These are phyloP conservation scores for Sebastes iracundus DNA, from an alignment of 2,797 vertebrate species.

Conservation along the genomic window DNA sequence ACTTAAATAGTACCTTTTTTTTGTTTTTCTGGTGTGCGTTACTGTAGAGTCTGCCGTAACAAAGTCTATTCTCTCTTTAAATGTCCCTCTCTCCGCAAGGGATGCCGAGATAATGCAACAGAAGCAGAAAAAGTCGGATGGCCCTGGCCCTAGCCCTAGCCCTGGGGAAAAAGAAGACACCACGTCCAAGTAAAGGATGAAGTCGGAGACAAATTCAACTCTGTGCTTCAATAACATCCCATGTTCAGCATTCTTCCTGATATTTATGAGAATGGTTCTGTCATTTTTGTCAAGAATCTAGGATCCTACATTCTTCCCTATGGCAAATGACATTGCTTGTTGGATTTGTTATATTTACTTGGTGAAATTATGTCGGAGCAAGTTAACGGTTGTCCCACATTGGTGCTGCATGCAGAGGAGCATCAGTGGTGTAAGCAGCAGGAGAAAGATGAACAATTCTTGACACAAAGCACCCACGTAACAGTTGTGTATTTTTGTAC, in stretches of 20 bases:
- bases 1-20: background rate
- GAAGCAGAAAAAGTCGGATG: slow-evolving; percentile 91
- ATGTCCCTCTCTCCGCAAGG: slow-evolving; percentile 69
- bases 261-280: slow-evolving; percentile 69
- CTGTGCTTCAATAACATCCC: slow-evolving; percentile 49
- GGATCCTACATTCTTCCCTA: slow-evolving; percentile 66
- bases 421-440: slow-evolving; percentile 55
- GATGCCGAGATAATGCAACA: slow-evolving; percentile 97
- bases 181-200: slow-evolving; percentile 82
- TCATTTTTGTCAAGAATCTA: slow-evolving; percentile 68
- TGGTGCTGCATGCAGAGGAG: slow-evolving; percentile 65
- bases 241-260: slow-evolving; percentile 64
- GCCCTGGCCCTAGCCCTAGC: background rate
- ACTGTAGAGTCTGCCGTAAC: background rate
- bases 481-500: slow-evolving; percentile 83
- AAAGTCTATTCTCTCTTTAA: background rate
- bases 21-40: background rate
- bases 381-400: slow-evolving; percentile 46
- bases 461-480: slow-evolving; percentile 59
- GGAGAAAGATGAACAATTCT: slow-evolving; percentile 65
- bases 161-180: slow-evolving; percentile 49
- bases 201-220: slow-evolving; percentile 13
- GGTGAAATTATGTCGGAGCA: slow-evolving; percentile 60
- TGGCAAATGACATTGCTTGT: slow-evolving; percentile 70
- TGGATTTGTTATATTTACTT: slow-evolving; percentile 66